These are phyloP conservation scores for Ornithoptera priamus DNA, from an alignment of 2,888 invertebrate genomes.

Conservation along the genomic window DNA sequence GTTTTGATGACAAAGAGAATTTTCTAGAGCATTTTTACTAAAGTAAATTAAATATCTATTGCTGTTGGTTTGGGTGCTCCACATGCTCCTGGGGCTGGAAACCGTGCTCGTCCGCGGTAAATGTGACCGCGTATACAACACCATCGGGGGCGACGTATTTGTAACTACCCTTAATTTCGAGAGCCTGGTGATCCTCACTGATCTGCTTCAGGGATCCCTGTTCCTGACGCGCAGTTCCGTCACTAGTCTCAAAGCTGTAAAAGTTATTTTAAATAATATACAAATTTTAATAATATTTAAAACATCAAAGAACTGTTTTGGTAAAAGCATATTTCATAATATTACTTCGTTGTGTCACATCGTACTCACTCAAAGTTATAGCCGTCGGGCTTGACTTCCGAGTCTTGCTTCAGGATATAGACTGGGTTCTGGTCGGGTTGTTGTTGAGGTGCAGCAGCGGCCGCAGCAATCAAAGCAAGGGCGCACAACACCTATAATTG, in stretches of 20 bases:
- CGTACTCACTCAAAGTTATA: constrained; percentile 65
- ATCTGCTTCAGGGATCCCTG: constrained; percentile 75
- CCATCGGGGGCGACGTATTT: constrained; percentile 78
- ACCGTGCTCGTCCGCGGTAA: constrained; percentile 80
- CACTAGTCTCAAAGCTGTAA: constrained; percentile 73
- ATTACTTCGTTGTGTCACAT: not conserved
- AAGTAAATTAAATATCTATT: constrained; percentile 20
- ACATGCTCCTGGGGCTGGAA: constrained; percentile 75
- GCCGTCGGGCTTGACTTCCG: constrained; percentile 57
- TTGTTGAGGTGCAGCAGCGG: constrained; percentile 54
- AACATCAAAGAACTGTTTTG: no score
- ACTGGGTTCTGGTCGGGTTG: constrained; percentile 45
- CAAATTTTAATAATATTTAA: not conserved
- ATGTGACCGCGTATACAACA: constrained; percentile 74
- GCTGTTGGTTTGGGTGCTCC: constrained; percentile 49
- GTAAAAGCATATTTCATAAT: no score
- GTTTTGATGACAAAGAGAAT: not conserved
- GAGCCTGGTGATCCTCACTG: constrained; percentile 71
- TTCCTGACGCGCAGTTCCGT: constrained; percentile 75
- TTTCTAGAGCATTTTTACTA: constrained; percentile 6
- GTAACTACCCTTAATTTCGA: constrained; percentile 76
- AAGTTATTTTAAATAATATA: no score
- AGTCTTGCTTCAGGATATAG: constrained; percentile 62
- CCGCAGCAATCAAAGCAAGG: constrained; percentile 53
- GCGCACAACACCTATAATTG: constrained; percentile 50